Base-by-base conservation (phyloP, 2,888 invertebrate genomes). In the Hirtodrosophila trivittata region DNA sequence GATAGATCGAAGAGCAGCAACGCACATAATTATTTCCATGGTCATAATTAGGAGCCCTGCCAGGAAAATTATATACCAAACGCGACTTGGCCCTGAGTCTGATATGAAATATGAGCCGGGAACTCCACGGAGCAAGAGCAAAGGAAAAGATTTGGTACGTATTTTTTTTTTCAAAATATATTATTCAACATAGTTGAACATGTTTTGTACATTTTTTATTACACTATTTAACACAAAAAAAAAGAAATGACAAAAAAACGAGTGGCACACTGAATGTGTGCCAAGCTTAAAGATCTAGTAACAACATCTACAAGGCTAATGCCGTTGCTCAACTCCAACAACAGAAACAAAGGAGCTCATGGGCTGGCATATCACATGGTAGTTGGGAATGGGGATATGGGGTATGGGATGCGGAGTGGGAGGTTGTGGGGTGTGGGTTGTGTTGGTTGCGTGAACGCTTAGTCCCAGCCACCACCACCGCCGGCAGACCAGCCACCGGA, bases 231-330 rank as follows among this genome's bases (percentile, higher is more conserved):
- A 64, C 37, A 60, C 7, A 8, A 37, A 51, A 54, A 54, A 66
- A 69, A 42, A 32, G n/a, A 7, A 6, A 9, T 8, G 2, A 28
- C 1, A 9, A 28, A 28, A 56, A 56, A 26, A 45, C 16, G 4
- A 33, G 38, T 32, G 41, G 38, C 39, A 45, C 39, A 46, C 13
- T 10, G 14, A 30, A 30, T 39, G 28, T 25, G 28, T 42, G 47
- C 42, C 49, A 35, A 13, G n/a, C 65, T 65, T 71, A 68, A 47
- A 60, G 54, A 51, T 70, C 56, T 57, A 65, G 58, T 67, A 74
- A 71, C 77, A 76, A 60, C 74, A 68, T 77, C 77, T 66, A 66
- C 82, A 74, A 67, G 78, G 69, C 78, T 71, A 71, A 78, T 66
- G 66, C 66, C 78, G 51, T 66, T 59, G 66, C 46, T 62, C 68